Conservation (phyloP, 37 sponge, comb jelly and placozoan species). For the Mnemiopsis leidyi region DNA sequence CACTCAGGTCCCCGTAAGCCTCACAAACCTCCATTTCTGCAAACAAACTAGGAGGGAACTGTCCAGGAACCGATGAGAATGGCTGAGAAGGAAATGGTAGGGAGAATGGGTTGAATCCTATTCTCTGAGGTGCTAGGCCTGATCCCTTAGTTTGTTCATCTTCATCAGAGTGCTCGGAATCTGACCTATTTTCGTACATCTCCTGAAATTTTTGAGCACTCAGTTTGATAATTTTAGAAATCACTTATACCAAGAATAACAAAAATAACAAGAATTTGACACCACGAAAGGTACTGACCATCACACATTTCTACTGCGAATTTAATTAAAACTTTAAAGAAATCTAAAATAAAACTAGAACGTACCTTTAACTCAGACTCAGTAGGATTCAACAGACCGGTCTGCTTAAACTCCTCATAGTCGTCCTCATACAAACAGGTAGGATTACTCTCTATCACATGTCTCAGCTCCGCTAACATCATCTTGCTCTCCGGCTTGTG, state of each 20-base stretch:
- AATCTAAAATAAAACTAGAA: too few relatives aligned
- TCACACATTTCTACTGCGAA: too few relatives aligned
- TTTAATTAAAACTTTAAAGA: too few relatives aligned
- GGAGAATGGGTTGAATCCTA: slow-evolving; percentile 27
- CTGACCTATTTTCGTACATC: not conserved
- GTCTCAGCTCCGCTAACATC: slow-evolving; percentile 37
- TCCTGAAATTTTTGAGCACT: slow-evolving; percentile 29
- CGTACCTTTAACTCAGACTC: slow-evolving; percentile 14
- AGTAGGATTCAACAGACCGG: slow-evolving; percentile 27
- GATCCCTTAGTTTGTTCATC: not conserved
- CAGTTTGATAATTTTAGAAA: not conserved
- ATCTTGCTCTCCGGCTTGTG: not conserved
- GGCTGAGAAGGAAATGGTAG: not conserved
- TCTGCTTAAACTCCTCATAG: slow-evolving; percentile 49
- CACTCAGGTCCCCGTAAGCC: not conserved
- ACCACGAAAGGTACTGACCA: not conserved
- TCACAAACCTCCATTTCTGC: not conserved
- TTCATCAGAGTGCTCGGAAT: not conserved
- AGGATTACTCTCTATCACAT: slow-evolving; percentile 41
- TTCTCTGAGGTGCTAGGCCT: not conserved
- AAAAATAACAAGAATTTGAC: not conserved
- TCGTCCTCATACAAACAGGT: slow-evolving; percentile 44
- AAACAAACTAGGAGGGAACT: not conserved
- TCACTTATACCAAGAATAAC: not conserved
- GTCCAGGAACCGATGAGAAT: not conserved